Conservation (phyloP, 2,888 invertebrate genomes). For the Apotomis turbidana region DNA sequence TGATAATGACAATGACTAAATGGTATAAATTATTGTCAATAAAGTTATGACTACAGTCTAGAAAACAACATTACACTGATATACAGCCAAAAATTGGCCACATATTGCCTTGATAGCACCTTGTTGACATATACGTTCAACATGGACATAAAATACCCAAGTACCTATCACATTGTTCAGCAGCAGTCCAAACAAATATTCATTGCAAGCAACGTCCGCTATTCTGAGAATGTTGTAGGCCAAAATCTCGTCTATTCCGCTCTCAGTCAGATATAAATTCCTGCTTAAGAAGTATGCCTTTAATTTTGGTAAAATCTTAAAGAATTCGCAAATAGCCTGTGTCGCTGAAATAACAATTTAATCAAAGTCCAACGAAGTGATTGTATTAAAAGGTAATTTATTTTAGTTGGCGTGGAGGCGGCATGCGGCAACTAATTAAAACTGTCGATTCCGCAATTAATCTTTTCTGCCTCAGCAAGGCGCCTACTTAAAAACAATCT, state of each 20-base stretch:
- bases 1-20: too few relatives aligned
- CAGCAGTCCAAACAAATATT: constrained; percentile 25
- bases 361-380: constrained; percentile 63
- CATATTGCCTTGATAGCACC: too few relatives aligned
- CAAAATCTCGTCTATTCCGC: constrained; percentile 31
- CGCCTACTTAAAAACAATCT: constrained; percentile 47
- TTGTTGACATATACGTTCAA: background rate
- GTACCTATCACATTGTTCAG: background rate
- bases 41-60: too few relatives aligned
- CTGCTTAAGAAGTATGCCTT: constrained; percentile 34
- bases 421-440: constrained; percentile 79
- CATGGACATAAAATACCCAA: background rate
- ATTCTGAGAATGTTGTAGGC: constrained; percentile 23
- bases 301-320: constrained; percentile 37
- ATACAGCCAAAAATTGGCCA: too few relatives aligned
- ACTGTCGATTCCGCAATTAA: constrained; percentile 80
- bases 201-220: constrained; percentile 20
- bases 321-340: constrained; percentile 31
- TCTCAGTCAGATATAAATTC: constrained; percentile 39
- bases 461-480: constrained; percentile 60
- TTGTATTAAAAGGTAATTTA: constrained; percentile 81
- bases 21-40: too few relatives aligned
- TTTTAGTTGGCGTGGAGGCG: constrained; percentile 72
- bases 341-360: constrained; percentile 56
- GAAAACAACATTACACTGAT: too few relatives aligned